phyloP scores from a whole-genome alignment of 2,797 vertebrate genomes.

The Steatocranus sp. region DNA sequence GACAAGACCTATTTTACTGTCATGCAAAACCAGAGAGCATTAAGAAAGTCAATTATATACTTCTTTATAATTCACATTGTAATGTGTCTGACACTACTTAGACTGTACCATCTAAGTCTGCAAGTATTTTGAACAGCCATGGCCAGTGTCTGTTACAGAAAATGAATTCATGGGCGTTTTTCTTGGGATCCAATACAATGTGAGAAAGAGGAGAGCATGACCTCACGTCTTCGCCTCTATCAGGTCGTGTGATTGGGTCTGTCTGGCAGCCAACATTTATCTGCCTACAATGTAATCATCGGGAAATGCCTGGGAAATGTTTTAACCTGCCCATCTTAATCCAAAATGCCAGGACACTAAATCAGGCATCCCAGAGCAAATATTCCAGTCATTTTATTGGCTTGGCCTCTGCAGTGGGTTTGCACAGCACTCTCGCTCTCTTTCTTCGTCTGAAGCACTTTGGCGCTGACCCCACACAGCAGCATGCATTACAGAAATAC shows the following conservation, averaged over 20 bases:
- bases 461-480: conserved; percentile 48
- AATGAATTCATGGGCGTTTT: neutral
- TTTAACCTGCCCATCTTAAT: conserved; percentile 66
- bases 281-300: conserved; percentile 32
- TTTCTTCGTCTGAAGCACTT: conserved; percentile 46
- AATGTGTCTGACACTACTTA: neutral
- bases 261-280: conserved; percentile 30
- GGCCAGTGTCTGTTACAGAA: neutral
- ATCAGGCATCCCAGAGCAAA: conserved; percentile 53
- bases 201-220: neutral
- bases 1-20: neutral
- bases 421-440: conserved; percentile 37
- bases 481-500: conserved; percentile 44
- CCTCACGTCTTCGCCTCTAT: conserved; percentile 1
- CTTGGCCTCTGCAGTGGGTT: conserved; percentile 29
- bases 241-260: conserved; percentile 10
- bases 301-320: conserved; percentile 66
- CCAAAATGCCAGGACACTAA: conserved; percentile 61
- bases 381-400: conserved; percentile 49
- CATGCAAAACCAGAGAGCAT: neutral
- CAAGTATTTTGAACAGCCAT: neutral
- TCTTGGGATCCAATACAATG: neutral
- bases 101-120: neutral
- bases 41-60: neutral
- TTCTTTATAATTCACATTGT: neutral